Conservation (phyloP, 2,113 vertebrate genomes). For the cattle (Bos taurus) region ARS-UCD2.0 NC_037336.1:68409001-68409500, state of each 20-base stretch:
- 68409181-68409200: background rate
- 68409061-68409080: background rate
- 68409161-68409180: background rate
- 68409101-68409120: background rate
- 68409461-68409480: background rate
- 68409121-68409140: background rate
- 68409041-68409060: fast-evolving
- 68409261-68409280: background rate
- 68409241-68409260: background rate
- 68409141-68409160: background rate
- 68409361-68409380: background rate
- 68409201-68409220: background rate
- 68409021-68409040: background rate
- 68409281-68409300: background rate
- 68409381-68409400: background rate
- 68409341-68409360: background rate
- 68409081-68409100: background rate
- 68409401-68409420: background rate
- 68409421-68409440: background rate
- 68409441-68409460: background rate
- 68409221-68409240: background rate
- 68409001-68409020: background rate
- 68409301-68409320: background rate
- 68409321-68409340: background rate
- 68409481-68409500: background rate